Percentiles rank a stretch among this genome's conserved stretches.
Conservation (phyloP, 2,888 invertebrate genomes). For the Spialia ferax region DNA sequence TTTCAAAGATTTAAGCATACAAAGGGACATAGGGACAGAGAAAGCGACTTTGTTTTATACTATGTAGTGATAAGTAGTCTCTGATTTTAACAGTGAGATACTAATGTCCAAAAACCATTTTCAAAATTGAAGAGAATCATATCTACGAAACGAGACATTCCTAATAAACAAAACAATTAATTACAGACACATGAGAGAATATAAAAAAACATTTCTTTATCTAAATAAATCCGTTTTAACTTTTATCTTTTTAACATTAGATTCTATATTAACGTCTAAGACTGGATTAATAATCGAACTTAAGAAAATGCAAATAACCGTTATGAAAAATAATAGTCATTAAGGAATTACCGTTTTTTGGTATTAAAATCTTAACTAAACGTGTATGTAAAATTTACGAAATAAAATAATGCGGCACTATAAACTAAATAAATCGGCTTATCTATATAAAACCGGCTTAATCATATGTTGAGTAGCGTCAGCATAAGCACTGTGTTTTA, state of each 20-base stretch:
- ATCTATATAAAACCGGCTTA: conserved; percentile 84
- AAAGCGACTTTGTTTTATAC: too few species aligned
- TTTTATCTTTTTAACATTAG: not conserved
- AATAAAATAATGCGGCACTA: conserved; percentile 73
- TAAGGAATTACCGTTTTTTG: conserved; percentile 58
- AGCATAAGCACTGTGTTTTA: conserved; percentile 55
- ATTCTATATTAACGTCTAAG: not conserved
- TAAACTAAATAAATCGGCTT: conserved; percentile 85
- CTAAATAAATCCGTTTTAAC: not conserved
- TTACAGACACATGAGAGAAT: too few species aligned
- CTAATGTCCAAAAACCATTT: too few species aligned
- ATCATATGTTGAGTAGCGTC: conserved; percentile 68
- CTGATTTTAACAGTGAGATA: too few species aligned
- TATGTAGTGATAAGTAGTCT: too few species aligned
- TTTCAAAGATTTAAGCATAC: too few species aligned
- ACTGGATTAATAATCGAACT: too few species aligned
- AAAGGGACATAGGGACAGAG: too few species aligned
- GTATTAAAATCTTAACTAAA: conserved; percentile 65
- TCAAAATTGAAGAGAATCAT: too few species aligned
- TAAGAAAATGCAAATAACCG: conserved; percentile 1
- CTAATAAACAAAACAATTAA: too few species aligned
- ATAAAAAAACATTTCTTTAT: too few species aligned
- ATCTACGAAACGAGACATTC: too few species aligned
- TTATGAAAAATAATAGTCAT: conserved; percentile 14
- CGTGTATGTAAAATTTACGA: conserved; percentile 54